These are phyloP conservation scores for Xanthorhoe spadicearia DNA, from an alignment of 2,888 invertebrate species.

Conservation along the genomic window DNA sequence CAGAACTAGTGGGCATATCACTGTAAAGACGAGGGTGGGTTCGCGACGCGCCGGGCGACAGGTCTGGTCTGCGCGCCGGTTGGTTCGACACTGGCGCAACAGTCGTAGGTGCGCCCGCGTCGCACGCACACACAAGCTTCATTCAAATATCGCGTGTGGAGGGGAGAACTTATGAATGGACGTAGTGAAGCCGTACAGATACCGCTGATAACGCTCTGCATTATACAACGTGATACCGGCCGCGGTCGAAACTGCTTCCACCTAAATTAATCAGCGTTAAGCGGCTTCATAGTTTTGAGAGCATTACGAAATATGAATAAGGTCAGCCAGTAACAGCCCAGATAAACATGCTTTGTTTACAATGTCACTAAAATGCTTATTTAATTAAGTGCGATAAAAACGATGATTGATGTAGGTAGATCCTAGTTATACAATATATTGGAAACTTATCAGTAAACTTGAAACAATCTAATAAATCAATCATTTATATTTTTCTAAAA, in stretches of 20 bases:
- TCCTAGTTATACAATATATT: slow-evolving; percentile 7
- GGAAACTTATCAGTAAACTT: slow-evolving; percentile 6
- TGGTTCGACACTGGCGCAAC: slow-evolving; percentile 64
- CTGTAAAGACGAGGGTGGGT: slow-evolving; percentile 53
- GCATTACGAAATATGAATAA: slow-evolving; percentile 51
- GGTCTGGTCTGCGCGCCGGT: slow-evolving; percentile 60
- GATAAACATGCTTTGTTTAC: slow-evolving; percentile 47
- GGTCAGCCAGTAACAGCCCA: slow-evolving; percentile 48
- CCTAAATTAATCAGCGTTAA: slow-evolving; percentile 49
- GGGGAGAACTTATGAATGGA: slow-evolving; percentile 82
- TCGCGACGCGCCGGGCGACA: slow-evolving; percentile 58
- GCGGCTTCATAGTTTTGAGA: slow-evolving; percentile 45
- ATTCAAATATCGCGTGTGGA: slow-evolving; percentile 69
- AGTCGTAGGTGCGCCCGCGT: slow-evolving; percentile 69
- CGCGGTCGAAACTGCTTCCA: slow-evolving; percentile 48
- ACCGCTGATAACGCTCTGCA: slow-evolving; percentile 75
- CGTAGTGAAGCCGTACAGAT: slow-evolving; percentile 79
- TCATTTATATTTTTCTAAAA: slow-evolving; percentile 27
- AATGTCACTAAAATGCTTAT: slow-evolving; percentile 24
- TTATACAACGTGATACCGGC: slow-evolving; percentile 66
- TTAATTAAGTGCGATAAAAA: slow-evolving; percentile 13
- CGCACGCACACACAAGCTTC: slow-evolving; percentile 71
- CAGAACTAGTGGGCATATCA: slow-evolving; percentile 73
- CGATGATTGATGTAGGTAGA: slow-evolving; percentile 15
- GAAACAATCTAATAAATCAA: slow-evolving; percentile 20